These are phyloP conservation scores for Tragelaphus buxtoni DNA, from an alignment of 2,113 vertebrate species.

Conservation along the genomic window DNA sequence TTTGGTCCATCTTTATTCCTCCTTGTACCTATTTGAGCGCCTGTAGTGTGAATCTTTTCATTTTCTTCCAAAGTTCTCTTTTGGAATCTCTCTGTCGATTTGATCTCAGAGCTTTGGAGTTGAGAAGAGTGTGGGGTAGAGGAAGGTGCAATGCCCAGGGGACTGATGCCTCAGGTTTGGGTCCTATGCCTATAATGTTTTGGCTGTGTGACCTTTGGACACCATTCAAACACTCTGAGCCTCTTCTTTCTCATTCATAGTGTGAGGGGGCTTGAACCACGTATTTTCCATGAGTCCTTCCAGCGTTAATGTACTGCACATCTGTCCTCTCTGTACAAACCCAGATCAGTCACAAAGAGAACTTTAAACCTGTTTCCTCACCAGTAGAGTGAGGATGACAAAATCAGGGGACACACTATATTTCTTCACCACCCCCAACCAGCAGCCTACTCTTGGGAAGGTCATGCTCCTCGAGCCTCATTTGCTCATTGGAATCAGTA, in stretches of 20 bases:
- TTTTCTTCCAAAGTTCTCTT: neutral
- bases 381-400: no score
- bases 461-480: neutral
- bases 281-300: neutral
- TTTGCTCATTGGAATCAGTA: neutral
- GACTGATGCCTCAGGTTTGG: neutral
- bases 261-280: neutral
- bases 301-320: fast-evolving
- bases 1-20: neutral
- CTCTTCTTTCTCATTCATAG: neutral
- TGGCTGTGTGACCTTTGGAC: neutral
- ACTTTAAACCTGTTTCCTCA: neutral
- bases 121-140: neutral
- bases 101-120: neutral
- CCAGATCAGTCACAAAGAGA: neutral
- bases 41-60: fast-evolving
- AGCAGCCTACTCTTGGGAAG: neutral
- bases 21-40: neutral
- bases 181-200: fast-evolving
- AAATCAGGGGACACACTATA: fast-evolving
- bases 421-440: neutral
- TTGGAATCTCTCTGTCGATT: neutral
- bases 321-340: neutral
- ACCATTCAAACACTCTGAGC: neutral
- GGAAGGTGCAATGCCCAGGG: neutral